A percentile compares a stretch with the other conserved stretches of the same genome.
Conservation (phyloP, 2,888 invertebrate species). For the Elegia similella region DNA sequence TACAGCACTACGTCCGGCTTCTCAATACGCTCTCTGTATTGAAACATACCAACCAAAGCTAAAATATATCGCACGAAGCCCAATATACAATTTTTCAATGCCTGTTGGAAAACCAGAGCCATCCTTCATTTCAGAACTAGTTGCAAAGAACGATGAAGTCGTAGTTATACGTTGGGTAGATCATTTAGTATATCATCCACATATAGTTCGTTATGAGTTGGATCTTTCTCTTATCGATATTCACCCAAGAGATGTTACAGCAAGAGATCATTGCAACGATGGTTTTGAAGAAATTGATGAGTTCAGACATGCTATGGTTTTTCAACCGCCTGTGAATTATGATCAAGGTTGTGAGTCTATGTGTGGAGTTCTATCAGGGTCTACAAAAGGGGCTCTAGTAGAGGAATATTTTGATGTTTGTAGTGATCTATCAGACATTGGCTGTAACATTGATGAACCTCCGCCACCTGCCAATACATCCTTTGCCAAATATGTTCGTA, state of each 20-base stretch:
- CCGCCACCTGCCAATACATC: slow-evolving; percentile 43
- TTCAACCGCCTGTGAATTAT: slow-evolving; percentile 60
- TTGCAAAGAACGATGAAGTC: slow-evolving; percentile 47
- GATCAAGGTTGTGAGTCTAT: slow-evolving; percentile 59
- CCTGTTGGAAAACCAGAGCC: slow-evolving; percentile 63
- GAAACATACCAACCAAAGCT: slow-evolving; percentile 53
- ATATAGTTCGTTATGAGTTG: slow-evolving; percentile 59
- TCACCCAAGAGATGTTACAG: slow-evolving; percentile 36
- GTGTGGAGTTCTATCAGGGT: slow-evolving; percentile 57
- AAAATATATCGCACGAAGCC: slow-evolving; percentile 50
- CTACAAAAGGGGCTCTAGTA: slow-evolving; percentile 51
- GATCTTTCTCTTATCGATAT: slow-evolving; percentile 60
- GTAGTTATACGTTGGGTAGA: slow-evolving; percentile 64
- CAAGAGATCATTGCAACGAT: slow-evolving; percentile 52
- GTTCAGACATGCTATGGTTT: slow-evolving; percentile 56
- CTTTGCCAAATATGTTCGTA: slow-evolving; percentile 45
- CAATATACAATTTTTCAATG: slow-evolving; percentile 58
- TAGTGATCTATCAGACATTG: slow-evolving; percentile 33
- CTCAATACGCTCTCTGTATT: slow-evolving; percentile 63
- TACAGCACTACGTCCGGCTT: slow-evolving; percentile 54
- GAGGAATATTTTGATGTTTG: slow-evolving; percentile 66
- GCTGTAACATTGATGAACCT: slow-evolving; percentile 47
- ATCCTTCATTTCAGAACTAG: slow-evolving; percentile 62
- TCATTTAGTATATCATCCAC: slow-evolving; percentile 54
- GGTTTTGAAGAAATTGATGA: slow-evolving; percentile 46